These are phyloP conservation scores for Acridotheres tristis DNA, from an alignment of 2,797 vertebrate genomes.

Conservation along the genomic window DNA sequence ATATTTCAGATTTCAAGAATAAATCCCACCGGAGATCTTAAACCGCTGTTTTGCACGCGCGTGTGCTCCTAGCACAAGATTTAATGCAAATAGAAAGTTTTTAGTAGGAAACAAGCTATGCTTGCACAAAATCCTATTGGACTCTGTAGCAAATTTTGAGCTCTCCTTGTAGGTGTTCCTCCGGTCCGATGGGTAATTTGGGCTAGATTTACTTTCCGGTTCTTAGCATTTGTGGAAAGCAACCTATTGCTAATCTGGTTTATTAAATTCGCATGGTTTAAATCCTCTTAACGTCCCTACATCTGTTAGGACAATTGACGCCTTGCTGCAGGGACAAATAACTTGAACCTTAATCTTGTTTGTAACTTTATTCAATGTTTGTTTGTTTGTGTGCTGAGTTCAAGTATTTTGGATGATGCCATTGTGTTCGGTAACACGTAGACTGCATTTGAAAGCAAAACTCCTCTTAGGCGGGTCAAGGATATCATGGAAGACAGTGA, in stretches of 20 bases:
- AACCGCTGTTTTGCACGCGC: slow-evolving; percentile 9
- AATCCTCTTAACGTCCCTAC: slow-evolving; percentile 86
- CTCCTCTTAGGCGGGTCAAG: not conserved
- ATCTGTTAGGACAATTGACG: slow-evolving; percentile 84
- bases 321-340: slow-evolving; percentile 81
- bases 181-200: slow-evolving; percentile 6
- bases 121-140: slow-evolving; percentile 4
- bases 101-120: not conserved
- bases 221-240: slow-evolving; percentile 74
- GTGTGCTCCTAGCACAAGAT: not conserved
- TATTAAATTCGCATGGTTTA: slow-evolving; percentile 80
- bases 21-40: slow-evolving; percentile 19
- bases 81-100: slow-evolving; percentile 11
- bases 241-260: slow-evolving; percentile 78
- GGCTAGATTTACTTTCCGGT: slow-evolving; percentile 44
- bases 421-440: not conserved
- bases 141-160: not conserved
- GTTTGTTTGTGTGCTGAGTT: slow-evolving; percentile 73
- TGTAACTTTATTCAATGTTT: slow-evolving; percentile 86
- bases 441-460: not conserved
- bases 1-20: slow-evolving; percentile 61
- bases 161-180: not conserved
- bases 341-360: slow-evolving; percentile 84
- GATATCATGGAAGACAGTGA: not conserved
- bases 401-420: slow-evolving; percentile 55